These are phyloP conservation scores for Lamprologus callipterus DNA, from an alignment of 2,113 vertebrate species.

Conservation along the genomic window DNA sequence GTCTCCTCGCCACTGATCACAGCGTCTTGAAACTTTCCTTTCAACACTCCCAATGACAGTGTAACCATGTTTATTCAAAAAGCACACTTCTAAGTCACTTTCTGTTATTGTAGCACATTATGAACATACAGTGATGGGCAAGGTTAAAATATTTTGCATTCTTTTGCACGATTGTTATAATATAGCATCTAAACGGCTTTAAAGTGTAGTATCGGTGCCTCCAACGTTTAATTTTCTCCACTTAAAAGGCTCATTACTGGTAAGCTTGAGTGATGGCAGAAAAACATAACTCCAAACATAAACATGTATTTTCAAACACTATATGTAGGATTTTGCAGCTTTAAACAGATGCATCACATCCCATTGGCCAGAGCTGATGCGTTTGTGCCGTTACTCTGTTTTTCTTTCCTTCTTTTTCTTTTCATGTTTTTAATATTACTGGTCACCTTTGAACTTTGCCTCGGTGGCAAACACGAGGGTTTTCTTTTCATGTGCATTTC, in stretches of 20 bases:
- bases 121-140: not conserved
- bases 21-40: slow-evolving; percentile 24
- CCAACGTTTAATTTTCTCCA: not conserved
- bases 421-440: not conserved
- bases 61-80: slow-evolving; percentile 17
- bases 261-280: not conserved
- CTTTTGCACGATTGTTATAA: not conserved
- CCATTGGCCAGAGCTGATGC: not conserved
- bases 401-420: not conserved
- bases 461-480: not conserved
- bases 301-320: not conserved
- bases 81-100: not conserved
- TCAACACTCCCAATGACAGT: slow-evolving; percentile 28
- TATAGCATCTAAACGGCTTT: not conserved
- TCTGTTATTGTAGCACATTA: not conserved
- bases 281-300: not conserved
- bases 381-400: not conserved
- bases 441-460: not conserved
- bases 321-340: not conserved
- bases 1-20: slow-evolving; percentile 20
- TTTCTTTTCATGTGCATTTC: not conserved
- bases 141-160: not conserved
- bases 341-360: not conserved
- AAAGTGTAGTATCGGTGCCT: not conserved
- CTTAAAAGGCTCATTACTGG: not conserved